Conservation (phyloP, 2,888 invertebrate species). For the Esperia sulphurella region DNA sequence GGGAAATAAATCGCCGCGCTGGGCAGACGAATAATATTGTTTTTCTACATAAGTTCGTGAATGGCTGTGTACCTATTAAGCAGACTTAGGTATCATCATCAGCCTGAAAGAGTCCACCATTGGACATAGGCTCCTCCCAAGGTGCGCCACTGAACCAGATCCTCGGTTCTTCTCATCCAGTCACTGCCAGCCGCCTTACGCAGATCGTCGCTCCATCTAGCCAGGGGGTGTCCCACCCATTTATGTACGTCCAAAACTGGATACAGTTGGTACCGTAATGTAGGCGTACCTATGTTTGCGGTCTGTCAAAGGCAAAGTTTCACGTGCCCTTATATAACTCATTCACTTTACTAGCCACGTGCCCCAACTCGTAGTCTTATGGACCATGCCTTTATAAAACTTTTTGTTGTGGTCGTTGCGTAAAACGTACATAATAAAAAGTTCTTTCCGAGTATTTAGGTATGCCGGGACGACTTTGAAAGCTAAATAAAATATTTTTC, state of each 20-base stretch:
- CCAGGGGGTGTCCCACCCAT: no score
- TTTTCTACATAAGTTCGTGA: background rate
- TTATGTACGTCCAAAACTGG: background rate
- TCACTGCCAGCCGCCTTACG: no score
- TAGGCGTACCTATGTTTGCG: constrained; percentile 31
- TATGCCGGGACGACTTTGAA: no score
- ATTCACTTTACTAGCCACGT: constrained; percentile 3
- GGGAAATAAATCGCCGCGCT: no score
- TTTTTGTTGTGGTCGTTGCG: background rate
- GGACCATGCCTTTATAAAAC: background rate
- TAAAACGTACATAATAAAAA: background rate
- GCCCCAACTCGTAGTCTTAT: background rate
- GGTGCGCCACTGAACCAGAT: no score
- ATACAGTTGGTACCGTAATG: background rate
- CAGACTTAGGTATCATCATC: background rate
- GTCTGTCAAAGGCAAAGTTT: constrained; percentile 44
- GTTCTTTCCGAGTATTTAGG: no score
- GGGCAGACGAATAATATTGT: no score
- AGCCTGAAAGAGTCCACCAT: no score
- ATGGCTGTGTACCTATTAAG: background rate
- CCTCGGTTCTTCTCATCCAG: no score
- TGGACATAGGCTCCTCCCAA: no score
- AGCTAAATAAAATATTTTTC: no score
- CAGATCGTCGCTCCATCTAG: no score
- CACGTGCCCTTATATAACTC: constrained; percentile 27